Conservation (phyloP, 2,797 vertebrate species). For the Bryconaethiops microstoma region DNA sequence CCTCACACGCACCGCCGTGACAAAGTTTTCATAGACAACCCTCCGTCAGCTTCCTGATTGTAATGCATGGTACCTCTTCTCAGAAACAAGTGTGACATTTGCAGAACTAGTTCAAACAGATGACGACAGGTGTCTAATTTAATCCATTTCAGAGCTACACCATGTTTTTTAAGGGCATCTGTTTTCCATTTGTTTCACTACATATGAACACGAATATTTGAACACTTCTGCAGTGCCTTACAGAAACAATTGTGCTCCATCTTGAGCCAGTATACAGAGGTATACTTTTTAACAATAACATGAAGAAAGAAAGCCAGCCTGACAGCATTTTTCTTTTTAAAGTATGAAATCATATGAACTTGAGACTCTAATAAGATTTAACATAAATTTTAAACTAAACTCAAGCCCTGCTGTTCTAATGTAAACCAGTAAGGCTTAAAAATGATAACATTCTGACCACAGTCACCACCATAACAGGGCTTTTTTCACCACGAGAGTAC, state of each 20-base stretch:
- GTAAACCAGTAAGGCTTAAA: too few species aligned
- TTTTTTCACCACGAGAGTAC: too few species aligned
- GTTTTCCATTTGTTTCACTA: not conserved
- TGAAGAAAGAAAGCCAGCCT: not conserved
- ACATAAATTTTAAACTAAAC: too few species aligned
- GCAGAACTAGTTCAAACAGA: constrained; percentile 32
- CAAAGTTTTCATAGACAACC: constrained; percentile 45
- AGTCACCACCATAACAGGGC: too few species aligned
- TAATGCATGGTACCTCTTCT: constrained; percentile 38
- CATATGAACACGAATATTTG: not conserved
- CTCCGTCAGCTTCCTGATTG: constrained; percentile 45
- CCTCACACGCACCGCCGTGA: constrained; percentile 17
- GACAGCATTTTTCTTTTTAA: not conserved
- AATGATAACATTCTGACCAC: too few species aligned
- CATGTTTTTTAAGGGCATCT: not conserved
- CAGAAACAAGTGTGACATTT: constrained; percentile 50
- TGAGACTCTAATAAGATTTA: not conserved
- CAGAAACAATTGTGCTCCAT: not conserved
- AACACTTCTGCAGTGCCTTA: not conserved
- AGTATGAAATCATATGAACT: not conserved
- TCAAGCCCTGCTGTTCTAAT: too few species aligned
- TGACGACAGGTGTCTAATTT: not conserved
- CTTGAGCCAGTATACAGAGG: not conserved
- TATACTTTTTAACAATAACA: not conserved
- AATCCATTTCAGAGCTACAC: not conserved